These are phyloP conservation scores for Congeria kusceri DNA, from an alignment of 2,888 invertebrate species.

Conservation along the genomic window DNA sequence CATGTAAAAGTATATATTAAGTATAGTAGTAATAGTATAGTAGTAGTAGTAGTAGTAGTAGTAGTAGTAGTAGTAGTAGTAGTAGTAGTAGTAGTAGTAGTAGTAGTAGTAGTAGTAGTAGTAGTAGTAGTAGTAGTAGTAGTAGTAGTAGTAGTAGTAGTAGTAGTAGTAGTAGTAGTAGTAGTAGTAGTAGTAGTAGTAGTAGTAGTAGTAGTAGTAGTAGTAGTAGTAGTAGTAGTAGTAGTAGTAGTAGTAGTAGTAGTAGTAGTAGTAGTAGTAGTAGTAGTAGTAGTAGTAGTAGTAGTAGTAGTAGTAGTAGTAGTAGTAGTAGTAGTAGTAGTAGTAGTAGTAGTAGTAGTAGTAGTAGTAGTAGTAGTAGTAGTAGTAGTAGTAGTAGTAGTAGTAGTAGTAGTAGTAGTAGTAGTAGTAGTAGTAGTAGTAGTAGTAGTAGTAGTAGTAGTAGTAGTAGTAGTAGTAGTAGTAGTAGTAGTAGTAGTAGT, in stretches of 20 bases:
- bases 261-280: not conserved
- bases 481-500: slow-evolving; percentile 41
- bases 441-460: not conserved
- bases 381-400: too few species aligned
- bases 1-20: too few species aligned
- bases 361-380: too few species aligned
- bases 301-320: too few species aligned
- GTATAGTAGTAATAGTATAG: slow-evolving; percentile 4
- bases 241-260: too few species aligned
- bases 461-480: slow-evolving; percentile 4
- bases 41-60: slow-evolving; percentile 23
- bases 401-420: too few species aligned
- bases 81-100: slow-evolving; percentile 27
- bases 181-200: slow-evolving; percentile 8
- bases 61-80: slow-evolving; percentile 22
- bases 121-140: slow-evolving; percentile 20
- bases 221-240: too few species aligned
- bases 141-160: slow-evolving; percentile 24
- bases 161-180: slow-evolving; percentile 26
- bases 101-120: slow-evolving; percentile 27
- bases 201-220: too few species aligned
- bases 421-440: too few species aligned
- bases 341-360: too few species aligned
- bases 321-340: too few species aligned
- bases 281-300: too few species aligned